These are phyloP conservation scores for Mastomys natalensis DNA, from an alignment of 2,113 vertebrate species.

Conservation along the genomic window DNA sequence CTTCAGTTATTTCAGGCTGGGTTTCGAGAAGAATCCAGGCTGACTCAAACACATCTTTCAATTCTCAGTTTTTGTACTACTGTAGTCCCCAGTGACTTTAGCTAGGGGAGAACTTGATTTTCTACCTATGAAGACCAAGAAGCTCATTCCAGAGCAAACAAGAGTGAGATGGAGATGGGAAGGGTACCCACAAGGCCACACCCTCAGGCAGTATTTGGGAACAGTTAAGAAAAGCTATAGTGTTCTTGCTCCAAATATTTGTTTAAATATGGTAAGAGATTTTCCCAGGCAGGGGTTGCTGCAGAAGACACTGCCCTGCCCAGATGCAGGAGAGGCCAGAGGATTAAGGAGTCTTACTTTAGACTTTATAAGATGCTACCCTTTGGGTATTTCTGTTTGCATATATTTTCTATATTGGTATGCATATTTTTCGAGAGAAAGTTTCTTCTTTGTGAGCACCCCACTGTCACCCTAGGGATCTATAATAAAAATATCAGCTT, in stretches of 20 bases:
- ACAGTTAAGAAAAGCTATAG: neutral
- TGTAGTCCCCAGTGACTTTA: neutral
- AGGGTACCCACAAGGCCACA: neutral
- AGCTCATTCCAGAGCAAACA: conserved; percentile 7
- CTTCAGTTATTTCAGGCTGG: conserved; percentile 7
- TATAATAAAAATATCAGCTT: conserved; percentile 59
- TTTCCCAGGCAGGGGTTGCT: conserved; percentile 20
- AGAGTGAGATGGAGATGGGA: neutral
- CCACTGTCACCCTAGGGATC: neutral
- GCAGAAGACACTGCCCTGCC: neutral
- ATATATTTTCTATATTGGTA: conserved; percentile 51
- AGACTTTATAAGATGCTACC: conserved; percentile 58
- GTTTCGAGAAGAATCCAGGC: neutral
- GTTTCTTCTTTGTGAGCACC: conserved; percentile 54
- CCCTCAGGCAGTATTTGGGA: neutral
- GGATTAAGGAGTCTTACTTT: conserved; percentile 36
- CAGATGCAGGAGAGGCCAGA: neutral
- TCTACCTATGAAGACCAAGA: neutral
- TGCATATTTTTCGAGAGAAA: conserved; percentile 53
- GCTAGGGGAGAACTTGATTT: neutral
- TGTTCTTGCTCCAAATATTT: conserved; percentile 64
- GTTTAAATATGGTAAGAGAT: conserved; percentile 63
- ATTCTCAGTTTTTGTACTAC: neutral
- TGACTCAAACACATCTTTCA: neutral
- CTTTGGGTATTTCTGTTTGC: conserved; percentile 42